Conservation (phyloP, 2,888 invertebrate genomes). For the Lypha dubia region DNA sequence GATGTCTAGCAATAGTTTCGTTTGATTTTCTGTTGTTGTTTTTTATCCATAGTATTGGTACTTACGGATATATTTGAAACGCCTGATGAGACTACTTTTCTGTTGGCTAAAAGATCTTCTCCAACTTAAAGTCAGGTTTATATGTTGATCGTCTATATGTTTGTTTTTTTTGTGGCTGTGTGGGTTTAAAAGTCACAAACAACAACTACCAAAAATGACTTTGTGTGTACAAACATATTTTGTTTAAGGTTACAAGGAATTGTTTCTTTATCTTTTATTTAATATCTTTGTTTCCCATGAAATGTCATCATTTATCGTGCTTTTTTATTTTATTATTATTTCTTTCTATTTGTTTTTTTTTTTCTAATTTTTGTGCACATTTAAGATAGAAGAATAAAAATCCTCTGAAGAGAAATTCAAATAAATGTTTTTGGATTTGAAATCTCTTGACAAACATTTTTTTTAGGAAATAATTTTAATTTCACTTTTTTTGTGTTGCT, state of each 20-base stretch:
- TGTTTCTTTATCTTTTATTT: constrained; percentile 36
- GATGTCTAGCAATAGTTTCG: neutral
- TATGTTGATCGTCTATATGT: neutral
- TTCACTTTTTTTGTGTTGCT: constrained; percentile 31
- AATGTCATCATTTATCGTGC: constrained; percentile 58
- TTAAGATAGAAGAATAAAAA: constrained; percentile 9
- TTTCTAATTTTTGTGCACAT: neutral
- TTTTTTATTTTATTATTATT: neutral
- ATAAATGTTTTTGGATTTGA: constrained; percentile 19
- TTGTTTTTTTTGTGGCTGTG: neutral
- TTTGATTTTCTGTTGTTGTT: neutral
- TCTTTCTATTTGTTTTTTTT: neutral
- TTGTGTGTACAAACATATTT: neutral
- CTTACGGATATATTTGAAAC: neutral
- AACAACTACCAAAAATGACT: constrained; percentile 22
- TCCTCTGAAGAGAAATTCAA: constrained; percentile 41
- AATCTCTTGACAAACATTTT: constrained; percentile 13
- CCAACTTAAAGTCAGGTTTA: constrained; percentile 29
- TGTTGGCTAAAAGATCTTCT: constrained; percentile 20
- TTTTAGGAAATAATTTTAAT: constrained; percentile 15
- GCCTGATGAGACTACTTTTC: neutral
- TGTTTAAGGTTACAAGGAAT: constrained; percentile 21
- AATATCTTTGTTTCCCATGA: constrained; percentile 65
- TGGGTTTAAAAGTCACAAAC: constrained; percentile 52
- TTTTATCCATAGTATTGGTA: too few species aligned